Conservation (phyloP, 2,888 invertebrate species). For the Drosophila siamana region DNA sequence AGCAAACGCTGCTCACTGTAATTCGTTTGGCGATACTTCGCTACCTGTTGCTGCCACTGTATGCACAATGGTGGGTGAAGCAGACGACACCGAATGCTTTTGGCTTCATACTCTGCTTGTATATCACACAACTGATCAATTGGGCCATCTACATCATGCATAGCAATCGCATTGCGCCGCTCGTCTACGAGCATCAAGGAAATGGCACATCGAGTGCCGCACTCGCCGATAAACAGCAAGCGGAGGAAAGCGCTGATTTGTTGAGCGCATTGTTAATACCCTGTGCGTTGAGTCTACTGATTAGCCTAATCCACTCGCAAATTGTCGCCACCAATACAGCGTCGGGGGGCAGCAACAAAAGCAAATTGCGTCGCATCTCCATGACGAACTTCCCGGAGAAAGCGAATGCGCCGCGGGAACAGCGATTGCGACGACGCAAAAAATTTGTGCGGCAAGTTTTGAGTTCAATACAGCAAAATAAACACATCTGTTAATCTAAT, state of each 20-base stretch:
- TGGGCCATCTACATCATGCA: slow-evolving; percentile 85
- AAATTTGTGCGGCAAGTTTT: slow-evolving; percentile 82
- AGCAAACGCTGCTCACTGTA: slow-evolving; percentile 94
- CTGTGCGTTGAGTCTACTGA: slow-evolving; percentile 89
- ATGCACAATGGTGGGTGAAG: slow-evolving; percentile 95
- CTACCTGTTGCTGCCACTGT: slow-evolving; percentile 93
- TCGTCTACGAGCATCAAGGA: slow-evolving; percentile 30
- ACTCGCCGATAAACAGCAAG: slow-evolving; percentile 36
- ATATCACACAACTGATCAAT: slow-evolving; percentile 89
- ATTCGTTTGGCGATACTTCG: slow-evolving; percentile 93
- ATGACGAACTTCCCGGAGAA: slow-evolving; percentile 70
- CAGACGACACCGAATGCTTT: slow-evolving; percentile 94
- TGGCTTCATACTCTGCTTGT: slow-evolving; percentile 90
- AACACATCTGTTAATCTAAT: background rate
- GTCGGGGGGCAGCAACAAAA: slow-evolving; percentile 66
- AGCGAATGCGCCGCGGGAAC: slow-evolving; percentile 66
- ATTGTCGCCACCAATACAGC: slow-evolving; percentile 90
- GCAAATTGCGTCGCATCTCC: slow-evolving; percentile 81
- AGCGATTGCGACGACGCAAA: slow-evolving; percentile 79
- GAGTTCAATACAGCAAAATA: background rate
- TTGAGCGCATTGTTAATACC: slow-evolving; percentile 91
- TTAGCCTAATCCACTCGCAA: slow-evolving; percentile 92
- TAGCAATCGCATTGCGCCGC: slow-evolving; percentile 69
- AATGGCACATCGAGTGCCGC: slow-evolving; percentile 40
- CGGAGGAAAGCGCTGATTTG: slow-evolving; percentile 87